Base-by-base conservation (phyloP, 1,140 invertebrate species). In the Zaprionus africanus region DNA sequence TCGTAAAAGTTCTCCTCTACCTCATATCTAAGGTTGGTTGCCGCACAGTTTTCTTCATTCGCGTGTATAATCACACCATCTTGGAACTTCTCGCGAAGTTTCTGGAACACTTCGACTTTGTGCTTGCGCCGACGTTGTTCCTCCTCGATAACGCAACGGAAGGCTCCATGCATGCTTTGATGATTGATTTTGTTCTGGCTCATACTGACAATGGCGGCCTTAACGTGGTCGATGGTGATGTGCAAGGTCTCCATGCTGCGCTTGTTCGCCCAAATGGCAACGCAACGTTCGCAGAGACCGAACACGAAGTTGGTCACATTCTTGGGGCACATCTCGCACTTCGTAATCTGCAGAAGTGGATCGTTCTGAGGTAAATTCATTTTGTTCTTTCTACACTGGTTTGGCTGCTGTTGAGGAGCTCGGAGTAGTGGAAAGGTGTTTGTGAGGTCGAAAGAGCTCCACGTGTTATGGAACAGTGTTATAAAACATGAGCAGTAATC, bases 271-370 rank as follows among this genome's bases (percentile, higher is more conserved):
- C 80, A 87, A 24, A 88, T 67, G 0, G 12, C 0, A 1, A 59
- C 24, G 13, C 83, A 87, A 4, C 66, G 62, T n/a, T 26, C 56
- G 26, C 84, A 88, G 5, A 87, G 49, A 0, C 81, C 80, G n/a
- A 22, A 41, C 17, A 75, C 53, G 17, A 67, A 72, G 38, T 87
- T 65, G 12, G 56, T 59, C 15, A 72, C 67, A 9, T 5, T 38
- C 5, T 66, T 67, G 19, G 41, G 49, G 17, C 83, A 87, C 77
- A 72, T 78, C 17, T 86, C 73, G 34, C 83, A 87, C 24, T 73
- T 73, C 31, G 57, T 54, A 17, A 71, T 41, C 9, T 63, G 53
- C 3, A 82, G 12, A 15, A 87, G 22, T 0, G 71, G 65, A 71
- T 77, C 57, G 0, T 19, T 17, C 1, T 46, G 24, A 3, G 19